A percentile compares a stretch with the other conserved stretches of the same genome.
Conservation (phyloP, 2,113 vertebrate genomes). For the Anhinga anhinga region DNA sequence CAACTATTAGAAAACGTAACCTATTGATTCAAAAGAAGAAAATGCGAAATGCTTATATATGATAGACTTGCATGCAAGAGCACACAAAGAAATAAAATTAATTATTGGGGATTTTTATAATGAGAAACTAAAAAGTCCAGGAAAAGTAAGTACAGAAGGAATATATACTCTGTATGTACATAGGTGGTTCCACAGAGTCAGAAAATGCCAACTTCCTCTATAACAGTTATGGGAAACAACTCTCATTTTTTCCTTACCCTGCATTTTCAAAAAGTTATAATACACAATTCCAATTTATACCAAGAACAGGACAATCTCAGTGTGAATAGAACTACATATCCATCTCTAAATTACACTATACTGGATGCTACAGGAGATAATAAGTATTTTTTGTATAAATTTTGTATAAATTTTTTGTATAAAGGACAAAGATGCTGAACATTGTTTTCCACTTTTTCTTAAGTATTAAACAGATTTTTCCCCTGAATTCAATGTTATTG, state of each 20-base stretch:
- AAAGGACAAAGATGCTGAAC: not conserved
- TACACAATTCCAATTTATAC: not conserved
- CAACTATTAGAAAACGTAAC: not conserved
- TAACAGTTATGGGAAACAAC: not conserved
- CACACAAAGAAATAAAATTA: not conserved
- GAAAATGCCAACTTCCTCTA: not conserved
- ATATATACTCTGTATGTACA: too few relatives aligned
- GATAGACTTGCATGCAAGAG: not conserved
- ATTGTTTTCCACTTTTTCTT: not conserved
- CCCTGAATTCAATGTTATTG: not conserved
- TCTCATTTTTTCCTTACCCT: not conserved
- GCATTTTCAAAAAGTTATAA: not conserved
- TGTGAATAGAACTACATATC: not conserved
- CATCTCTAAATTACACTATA: not conserved
- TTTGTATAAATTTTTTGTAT: too few relatives aligned
- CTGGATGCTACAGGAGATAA: not conserved
- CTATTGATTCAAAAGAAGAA: not conserved
- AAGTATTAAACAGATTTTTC: not conserved
- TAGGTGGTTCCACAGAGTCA: not conserved
- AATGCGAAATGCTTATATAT: not conserved
- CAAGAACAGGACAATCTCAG: not conserved
- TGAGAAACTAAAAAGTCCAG: not conserved
- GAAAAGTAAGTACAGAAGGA: not conserved
- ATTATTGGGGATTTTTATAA: not conserved
- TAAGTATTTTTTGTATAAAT: too few relatives aligned